Evolutionary conservation across 2,888 invertebrate genomes (phyloP).

Genomic region (Tubulanus polymorphus): DNA sequence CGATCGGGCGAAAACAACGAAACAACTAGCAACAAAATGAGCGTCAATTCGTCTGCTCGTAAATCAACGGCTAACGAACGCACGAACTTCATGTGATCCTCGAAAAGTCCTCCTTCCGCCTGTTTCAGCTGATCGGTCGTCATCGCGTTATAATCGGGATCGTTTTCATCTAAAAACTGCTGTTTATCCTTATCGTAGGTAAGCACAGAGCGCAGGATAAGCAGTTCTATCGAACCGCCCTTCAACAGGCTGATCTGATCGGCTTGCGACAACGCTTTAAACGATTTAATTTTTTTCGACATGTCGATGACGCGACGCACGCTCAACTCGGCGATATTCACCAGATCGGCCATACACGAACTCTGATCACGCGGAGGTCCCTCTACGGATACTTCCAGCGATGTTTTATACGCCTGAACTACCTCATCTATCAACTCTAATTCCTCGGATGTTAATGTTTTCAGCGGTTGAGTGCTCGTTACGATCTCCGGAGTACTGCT

Average conservation of each 20-base stretch:
- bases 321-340: constrained; percentile 53
- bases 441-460: constrained; percentile 40
- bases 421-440: constrained; percentile 44
- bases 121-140: constrained; percentile 85
- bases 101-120: constrained; percentile 61
- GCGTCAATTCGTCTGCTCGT: constrained; percentile 81
- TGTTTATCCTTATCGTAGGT: constrained; percentile 86
- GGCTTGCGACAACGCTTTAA: constrained; percentile 90
- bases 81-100: constrained; percentile 53
- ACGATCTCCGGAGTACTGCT: too few species aligned
- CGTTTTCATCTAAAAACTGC: constrained; percentile 70
- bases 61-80: constrained; percentile 71
- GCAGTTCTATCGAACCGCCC: constrained; percentile 94
- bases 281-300: constrained; percentile 65
- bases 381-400: constrained; percentile 47
- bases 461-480: constrained; percentile 28
- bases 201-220: constrained; percentile 89
- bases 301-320: constrained; percentile 71
- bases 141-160: constrained; percentile 63
- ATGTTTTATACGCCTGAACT: constrained; percentile 43
- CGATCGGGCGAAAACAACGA: constrained; percentile 84
- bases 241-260: constrained; percentile 89
- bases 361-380: constrained; percentile 28
- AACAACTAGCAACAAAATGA: constrained; percentile 88
- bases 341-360: constrained; percentile 45